Conservation (phyloP, 1,140 invertebrate species). For the Daktulosphaira vitifoliae region DNA sequence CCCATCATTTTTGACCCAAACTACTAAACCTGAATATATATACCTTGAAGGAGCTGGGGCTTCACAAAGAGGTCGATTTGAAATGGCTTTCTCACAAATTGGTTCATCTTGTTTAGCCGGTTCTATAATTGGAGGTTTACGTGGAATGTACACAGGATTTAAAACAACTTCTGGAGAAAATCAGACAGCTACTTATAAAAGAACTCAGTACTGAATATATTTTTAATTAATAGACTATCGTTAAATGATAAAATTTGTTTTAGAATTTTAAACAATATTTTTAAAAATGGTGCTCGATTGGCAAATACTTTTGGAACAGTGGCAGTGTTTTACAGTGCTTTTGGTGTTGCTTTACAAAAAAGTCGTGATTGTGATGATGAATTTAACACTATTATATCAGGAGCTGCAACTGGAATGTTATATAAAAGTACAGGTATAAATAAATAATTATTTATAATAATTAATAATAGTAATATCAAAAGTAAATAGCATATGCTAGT, state of each 20-base stretch:
- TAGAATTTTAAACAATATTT: slow-evolving; percentile 83
- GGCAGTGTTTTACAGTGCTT: slow-evolving; percentile 84
- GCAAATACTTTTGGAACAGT: slow-evolving; percentile 84
- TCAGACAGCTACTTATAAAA: slow-evolving; percentile 74
- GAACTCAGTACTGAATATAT: slow-evolving; percentile 63
- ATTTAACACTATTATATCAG: slow-evolving; percentile 76
- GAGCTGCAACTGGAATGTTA: slow-evolving; percentile 74
- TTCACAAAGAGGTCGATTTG: slow-evolving; percentile 70
- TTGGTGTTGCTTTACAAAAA: slow-evolving; percentile 77
- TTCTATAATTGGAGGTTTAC: slow-evolving; percentile 69
- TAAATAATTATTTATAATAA: too few species aligned
- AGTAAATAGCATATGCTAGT: too few species aligned
- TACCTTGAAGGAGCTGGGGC: slow-evolving; percentile 74
- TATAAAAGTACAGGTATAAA: slow-evolving; percentile 57
- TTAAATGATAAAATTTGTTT: neutral
- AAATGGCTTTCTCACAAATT: slow-evolving; percentile 87
- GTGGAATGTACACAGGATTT: slow-evolving; percentile 77
- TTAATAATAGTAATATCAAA: too few species aligned
- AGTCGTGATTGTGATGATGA: slow-evolving; percentile 79
- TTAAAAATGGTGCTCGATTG: slow-evolving; percentile 83
- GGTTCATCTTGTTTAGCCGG: slow-evolving; percentile 78
- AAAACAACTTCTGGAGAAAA: slow-evolving; percentile 72
- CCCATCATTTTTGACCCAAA: slow-evolving; percentile 63
- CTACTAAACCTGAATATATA: slow-evolving; percentile 82
- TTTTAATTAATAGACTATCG: too few species aligned